These are phyloP conservation scores for Melangyna quadrimaculata DNA, from an alignment of 2,888 invertebrate genomes.

Conservation along the genomic window DNA sequence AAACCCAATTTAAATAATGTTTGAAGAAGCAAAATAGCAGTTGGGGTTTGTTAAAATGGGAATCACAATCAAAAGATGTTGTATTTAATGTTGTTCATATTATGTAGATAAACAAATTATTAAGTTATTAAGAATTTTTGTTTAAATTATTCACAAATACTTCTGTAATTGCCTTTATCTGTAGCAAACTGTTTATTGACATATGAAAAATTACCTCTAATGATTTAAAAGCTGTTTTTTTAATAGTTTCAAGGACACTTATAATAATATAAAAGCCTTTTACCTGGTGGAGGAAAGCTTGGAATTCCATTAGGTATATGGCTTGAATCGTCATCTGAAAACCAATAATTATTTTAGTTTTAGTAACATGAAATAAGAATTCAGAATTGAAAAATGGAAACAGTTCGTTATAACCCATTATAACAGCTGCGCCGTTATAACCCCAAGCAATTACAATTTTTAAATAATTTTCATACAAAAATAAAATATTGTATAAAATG, in stretches of 20 bases:
- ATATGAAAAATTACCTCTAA: conserved; percentile 48
- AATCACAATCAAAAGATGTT: neutral
- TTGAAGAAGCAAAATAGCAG: neutral
- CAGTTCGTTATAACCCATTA: too few species aligned
- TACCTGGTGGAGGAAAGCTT: conserved; percentile 80
- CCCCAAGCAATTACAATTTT: too few species aligned
- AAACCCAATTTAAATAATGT: neutral
- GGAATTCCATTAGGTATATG: conserved; percentile 77
- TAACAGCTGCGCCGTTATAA: too few species aligned
- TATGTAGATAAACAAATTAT: neutral
- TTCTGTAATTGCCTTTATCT: conserved; percentile 19
- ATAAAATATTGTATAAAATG: too few species aligned
- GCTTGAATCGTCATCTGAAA: conserved; percentile 77
- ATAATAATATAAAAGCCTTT: conserved; percentile 55
- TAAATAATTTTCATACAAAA: too few species aligned
- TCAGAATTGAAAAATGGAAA: too few species aligned
- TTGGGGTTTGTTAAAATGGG: neutral
- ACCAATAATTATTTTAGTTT: neutral
- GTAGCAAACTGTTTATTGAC: neutral
- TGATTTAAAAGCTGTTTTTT: conserved; percentile 37
- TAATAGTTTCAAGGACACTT: conserved; percentile 11
- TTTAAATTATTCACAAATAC: neutral
- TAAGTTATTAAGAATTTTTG: neutral
- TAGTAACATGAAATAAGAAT: neutral
- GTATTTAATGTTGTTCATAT: neutral